phyloP scores from a whole-genome alignment of 2,797 vertebrate genomes.

The Varecia variegata region DNA sequence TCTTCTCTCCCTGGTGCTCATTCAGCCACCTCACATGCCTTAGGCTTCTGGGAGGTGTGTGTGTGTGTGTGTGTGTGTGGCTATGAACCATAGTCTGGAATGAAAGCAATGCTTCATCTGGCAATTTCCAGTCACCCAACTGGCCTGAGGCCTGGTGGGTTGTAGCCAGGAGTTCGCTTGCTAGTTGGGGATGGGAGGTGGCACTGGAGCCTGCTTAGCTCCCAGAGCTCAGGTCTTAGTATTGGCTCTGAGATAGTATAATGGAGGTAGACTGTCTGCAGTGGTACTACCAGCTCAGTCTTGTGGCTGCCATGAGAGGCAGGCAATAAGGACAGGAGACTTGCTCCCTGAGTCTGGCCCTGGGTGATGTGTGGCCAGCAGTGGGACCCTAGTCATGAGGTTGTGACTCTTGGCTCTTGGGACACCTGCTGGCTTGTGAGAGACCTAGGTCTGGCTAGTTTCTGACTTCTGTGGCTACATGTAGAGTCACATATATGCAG shows the following conservation, averaged over 20 bases:
- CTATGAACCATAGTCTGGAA: not conserved
- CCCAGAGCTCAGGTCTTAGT: not conserved
- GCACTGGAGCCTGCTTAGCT: not conserved
- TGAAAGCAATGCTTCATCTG: not conserved
- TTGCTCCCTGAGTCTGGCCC: not conserved
- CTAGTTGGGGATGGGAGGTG: accelerated
- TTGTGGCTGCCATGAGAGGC: not conserved
- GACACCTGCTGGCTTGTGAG: not conserved
- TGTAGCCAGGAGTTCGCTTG: not conserved
- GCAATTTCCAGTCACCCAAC: not conserved
- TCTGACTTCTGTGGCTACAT: not conserved
- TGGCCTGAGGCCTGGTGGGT: not conserved
- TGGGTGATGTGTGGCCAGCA: not conserved
- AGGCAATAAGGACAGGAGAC: not conserved
- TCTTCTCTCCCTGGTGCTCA: not conserved
- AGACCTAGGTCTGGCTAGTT: not conserved
- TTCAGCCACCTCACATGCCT: accelerated
- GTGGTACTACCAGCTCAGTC: conserved; percentile 70
- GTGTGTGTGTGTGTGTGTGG: not conserved
- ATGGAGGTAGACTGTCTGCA: conserved; percentile 61
- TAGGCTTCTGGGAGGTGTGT: not conserved
- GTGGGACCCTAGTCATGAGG: not conserved
- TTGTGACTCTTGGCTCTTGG: not conserved
- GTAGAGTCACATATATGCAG: not conserved
- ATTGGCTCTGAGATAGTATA: conserved; percentile 22